Evolutionary conservation across 2,113 vertebrate genomes (phyloP).

Genomic region (Strix uralensis): DNA sequence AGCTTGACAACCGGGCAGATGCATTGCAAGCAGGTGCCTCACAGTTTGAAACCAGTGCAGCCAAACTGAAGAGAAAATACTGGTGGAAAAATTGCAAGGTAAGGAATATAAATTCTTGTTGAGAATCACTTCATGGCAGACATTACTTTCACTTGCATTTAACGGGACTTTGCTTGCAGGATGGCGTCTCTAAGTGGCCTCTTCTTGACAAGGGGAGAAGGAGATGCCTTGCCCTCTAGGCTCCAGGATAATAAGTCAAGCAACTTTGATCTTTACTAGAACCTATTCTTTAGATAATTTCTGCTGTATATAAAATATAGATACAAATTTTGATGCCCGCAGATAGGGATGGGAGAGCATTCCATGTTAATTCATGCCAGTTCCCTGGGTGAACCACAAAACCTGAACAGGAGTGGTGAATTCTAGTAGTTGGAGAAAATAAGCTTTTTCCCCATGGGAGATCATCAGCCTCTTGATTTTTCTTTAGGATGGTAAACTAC

Average conservation of each 20-base stretch:
- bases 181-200: neutral
- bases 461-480: neutral
- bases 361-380: neutral
- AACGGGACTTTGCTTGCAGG: neutral
- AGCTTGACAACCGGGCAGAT: slow-evolving; percentile 74
- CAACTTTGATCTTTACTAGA: neutral
- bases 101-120: neutral
- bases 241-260: neutral
- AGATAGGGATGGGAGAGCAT: neutral
- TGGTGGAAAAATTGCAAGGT: slow-evolving; percentile 97
- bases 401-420: neutral
- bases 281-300: neutral
- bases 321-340: neutral
- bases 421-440: neutral
- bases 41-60: slow-evolving; percentile 79
- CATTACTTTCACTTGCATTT: neutral
- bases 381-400: neutral
- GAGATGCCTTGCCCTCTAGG: neutral
- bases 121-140: neutral
- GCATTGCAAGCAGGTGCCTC: slow-evolving; percentile 73
- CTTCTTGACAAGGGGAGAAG: neutral
- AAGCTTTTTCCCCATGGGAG: neutral
- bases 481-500: neutral
- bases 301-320: neutral
- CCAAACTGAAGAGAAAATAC: slow-evolving; percentile 91